Evolutionary conservation across 2,797 vertebrate genomes (phyloP).

Genomic region (Falco berigora): DNA sequence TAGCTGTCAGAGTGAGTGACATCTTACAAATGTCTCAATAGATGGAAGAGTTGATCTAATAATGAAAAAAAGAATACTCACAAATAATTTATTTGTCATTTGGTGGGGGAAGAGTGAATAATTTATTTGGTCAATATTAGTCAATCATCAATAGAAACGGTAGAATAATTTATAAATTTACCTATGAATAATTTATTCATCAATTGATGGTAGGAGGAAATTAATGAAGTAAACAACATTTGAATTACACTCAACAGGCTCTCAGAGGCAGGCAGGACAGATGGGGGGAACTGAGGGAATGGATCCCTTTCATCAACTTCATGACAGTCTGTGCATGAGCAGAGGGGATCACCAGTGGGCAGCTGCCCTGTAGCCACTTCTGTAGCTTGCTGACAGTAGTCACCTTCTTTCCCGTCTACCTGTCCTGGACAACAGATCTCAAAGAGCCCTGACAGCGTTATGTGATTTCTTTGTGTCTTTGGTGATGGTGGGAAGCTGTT

Average conservation of each 20-base stretch:
- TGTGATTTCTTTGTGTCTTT: not conserved
- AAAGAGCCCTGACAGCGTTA: fast-evolving
- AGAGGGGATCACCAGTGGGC: not conserved
- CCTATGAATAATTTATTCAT: constrained; percentile 43
- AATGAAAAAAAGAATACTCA: not conserved
- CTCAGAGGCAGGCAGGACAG: not conserved
- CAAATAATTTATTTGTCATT: constrained; percentile 57
- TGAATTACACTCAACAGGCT: not conserved
- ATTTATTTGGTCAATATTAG: constrained; percentile 52
- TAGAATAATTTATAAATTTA: constrained; percentile 62
- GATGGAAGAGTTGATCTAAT: not conserved
- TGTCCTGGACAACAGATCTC: not conserved
- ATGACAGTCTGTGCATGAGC: not conserved
- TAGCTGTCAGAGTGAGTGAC: not conserved
- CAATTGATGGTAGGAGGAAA: constrained; percentile 18
- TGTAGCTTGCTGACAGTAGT: not conserved
- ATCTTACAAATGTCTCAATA: not conserved
- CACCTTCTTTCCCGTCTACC: not conserved
- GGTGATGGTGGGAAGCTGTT: fast-evolving
- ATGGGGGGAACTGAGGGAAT: not conserved
- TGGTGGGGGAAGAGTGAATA: constrained; percentile 16
- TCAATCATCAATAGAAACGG: constrained; percentile 27
- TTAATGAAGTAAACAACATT: constrained; percentile 48
- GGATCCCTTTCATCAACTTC: not conserved
- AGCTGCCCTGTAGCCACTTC: not conserved